A percentile compares a stretch with the other conserved stretches of the same genome.
phyloP scores from a whole-genome alignment of 2,113 vertebrate genomes.

The Eulemur macaco region DNA sequence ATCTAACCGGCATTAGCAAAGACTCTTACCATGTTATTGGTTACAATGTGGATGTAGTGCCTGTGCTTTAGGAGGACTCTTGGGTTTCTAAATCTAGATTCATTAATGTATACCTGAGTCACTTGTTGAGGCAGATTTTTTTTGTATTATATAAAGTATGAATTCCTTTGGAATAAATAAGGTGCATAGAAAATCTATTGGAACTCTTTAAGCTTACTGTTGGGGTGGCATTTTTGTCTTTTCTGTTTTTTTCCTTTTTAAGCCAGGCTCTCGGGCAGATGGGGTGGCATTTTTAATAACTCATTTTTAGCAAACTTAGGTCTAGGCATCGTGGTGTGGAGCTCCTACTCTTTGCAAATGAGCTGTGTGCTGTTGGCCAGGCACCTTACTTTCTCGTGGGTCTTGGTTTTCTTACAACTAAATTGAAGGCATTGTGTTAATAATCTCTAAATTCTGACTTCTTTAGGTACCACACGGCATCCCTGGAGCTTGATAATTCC shows the following conservation, averaged over 20 bases:
- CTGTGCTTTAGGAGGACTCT: conserved; percentile 28
- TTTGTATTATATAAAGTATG: background rate
- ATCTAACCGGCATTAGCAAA: conserved; percentile 46
- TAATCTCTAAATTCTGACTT: background rate
- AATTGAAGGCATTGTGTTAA: background rate
- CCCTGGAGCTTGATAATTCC: background rate
- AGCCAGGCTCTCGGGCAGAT: no score
- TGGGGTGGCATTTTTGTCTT: background rate
- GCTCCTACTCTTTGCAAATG: background rate
- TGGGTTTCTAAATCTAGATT: conserved; percentile 42
- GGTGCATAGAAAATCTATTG: background rate
- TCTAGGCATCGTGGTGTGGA: background rate
- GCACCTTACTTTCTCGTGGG: background rate
- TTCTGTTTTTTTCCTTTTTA: no score
- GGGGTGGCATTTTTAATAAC: background rate
- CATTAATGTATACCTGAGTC: conserved; percentile 31
- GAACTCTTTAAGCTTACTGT: background rate
- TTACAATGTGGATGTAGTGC: background rate
- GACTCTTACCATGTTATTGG: conserved; percentile 18
- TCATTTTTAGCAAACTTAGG: background rate
- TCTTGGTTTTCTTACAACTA: background rate
- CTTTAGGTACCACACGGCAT: background rate
- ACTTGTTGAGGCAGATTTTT: background rate
- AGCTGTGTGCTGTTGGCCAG: background rate
- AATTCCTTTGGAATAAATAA: background rate